Evolutionary conservation across 2,113 vertebrate species (phyloP).

Genomic region (Jaculus jaculus): DNA sequence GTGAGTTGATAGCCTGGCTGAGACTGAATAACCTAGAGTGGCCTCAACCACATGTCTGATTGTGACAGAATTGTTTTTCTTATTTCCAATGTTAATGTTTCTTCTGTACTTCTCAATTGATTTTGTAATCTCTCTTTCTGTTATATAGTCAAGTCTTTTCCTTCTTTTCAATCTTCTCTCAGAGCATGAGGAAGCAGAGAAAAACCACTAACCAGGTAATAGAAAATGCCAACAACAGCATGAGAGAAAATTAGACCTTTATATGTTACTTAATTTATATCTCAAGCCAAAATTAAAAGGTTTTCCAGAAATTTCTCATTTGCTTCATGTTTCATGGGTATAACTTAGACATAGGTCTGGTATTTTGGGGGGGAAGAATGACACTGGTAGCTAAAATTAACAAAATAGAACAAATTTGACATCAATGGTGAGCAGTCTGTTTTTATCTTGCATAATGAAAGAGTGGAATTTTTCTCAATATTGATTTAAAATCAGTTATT

Average conservation of each 20-base stretch:
- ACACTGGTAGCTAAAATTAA: not conserved
- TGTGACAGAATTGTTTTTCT: not conserved
- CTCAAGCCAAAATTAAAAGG: constrained; percentile 41
- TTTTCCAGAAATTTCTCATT: not conserved
- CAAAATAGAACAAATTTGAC: constrained; percentile 16
- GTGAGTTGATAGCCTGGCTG: not conserved
- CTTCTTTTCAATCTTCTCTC: not conserved
- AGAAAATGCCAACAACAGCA: constrained; percentile 27
- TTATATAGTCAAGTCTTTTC: not conserved
- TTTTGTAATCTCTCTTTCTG: not conserved
- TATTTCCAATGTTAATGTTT: not conserved
- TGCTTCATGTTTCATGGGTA: not conserved
- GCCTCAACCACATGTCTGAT: not conserved
- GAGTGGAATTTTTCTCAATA: not conserved
- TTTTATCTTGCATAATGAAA: constrained; percentile 51
- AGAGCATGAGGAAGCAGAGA: not conserved
- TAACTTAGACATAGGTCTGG: constrained; percentile 1
- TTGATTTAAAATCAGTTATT: not conserved
- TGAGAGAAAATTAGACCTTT: not conserved
- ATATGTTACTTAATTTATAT: constrained; percentile 5
- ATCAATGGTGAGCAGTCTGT: not conserved
- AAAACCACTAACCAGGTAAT: not conserved
- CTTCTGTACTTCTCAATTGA: not conserved
- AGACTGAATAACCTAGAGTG: not conserved
- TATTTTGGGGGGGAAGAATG: not conserved